A percentile compares a stretch with the other conserved stretches of the same genome.
phyloP scores from a whole-genome alignment of 2,888 invertebrate species.

The Chrysodeixis includens region DNA sequence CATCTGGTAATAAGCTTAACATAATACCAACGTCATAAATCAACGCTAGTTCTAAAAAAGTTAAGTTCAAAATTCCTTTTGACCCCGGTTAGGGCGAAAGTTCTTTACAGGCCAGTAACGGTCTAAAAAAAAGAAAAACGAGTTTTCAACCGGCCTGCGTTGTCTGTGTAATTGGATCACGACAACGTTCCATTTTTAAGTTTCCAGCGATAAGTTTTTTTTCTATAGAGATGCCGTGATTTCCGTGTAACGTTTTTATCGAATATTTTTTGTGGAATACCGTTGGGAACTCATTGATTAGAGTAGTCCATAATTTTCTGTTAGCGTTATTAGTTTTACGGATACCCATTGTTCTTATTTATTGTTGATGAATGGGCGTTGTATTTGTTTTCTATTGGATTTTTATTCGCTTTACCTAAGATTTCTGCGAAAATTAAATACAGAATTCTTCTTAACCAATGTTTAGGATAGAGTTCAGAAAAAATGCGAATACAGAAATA shows the following conservation, averaged over 20 bases:
- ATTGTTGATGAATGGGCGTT: conserved; percentile 24
- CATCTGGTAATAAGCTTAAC: background rate
- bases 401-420: background rate
- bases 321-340: conserved; percentile 5
- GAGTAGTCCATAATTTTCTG: conserved; percentile 14
- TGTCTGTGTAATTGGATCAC: conserved; percentile 63
- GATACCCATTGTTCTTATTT: conserved; percentile 29
- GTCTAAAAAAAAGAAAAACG: conserved; percentile 37
- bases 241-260: conserved; percentile 3
- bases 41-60: conserved; percentile 22
- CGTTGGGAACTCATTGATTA: conserved; percentile 17
- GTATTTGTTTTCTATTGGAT: conserved; percentile 16
- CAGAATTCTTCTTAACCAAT: no score
- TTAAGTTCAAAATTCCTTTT: conserved; percentile 23
- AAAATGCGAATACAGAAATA: no score
- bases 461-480: no score
- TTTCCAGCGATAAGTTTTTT: conserved; percentile 35
- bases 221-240: background rate
- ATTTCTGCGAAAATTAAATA: no score
- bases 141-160: conserved; percentile 26
- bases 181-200: conserved; percentile 37
- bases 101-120: conserved; percentile 25
- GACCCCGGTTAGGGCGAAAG: conserved; percentile 19
- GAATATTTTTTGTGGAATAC: conserved; percentile 1
- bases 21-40: conserved; percentile 27